Conservation (phyloP, 1,140 invertebrate genomes). For the Bombus terrestris region DNA sequence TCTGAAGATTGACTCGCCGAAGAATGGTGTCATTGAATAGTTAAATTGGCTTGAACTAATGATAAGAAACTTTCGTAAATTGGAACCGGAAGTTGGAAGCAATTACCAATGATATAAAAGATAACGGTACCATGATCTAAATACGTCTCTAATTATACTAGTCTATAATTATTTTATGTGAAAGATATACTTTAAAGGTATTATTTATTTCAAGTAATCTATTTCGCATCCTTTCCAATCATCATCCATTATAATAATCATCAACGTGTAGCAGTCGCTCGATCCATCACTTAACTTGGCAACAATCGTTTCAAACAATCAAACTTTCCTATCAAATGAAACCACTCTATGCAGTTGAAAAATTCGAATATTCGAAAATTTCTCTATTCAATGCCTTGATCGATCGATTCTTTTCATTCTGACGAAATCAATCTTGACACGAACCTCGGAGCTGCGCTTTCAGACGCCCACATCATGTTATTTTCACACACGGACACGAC, state of each 20-base stretch:
- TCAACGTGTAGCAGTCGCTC: background rate
- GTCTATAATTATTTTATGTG: background rate
- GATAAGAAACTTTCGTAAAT: background rate
- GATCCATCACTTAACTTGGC: background rate
- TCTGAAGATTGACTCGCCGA: no score
- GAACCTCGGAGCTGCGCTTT: background rate
- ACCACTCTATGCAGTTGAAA: background rate
- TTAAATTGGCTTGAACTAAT: background rate
- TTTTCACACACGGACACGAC: background rate
- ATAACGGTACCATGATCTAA: background rate
- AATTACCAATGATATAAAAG: background rate
- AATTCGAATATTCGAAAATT: background rate
- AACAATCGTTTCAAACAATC: constrained; percentile 1
- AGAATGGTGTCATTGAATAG: no score
- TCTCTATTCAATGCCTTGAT: background rate
- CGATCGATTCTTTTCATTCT: constrained; percentile 1
- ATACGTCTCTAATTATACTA: no score
- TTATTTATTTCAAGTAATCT: background rate
- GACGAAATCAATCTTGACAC: constrained; percentile 20
- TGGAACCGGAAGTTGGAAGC: background rate
- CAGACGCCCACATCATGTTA: background rate
- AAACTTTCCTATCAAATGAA: background rate
- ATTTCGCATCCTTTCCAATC: background rate
- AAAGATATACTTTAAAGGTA: no score
- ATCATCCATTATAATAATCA: background rate